Percentiles rank a stretch among this genome's conserved stretches.
phyloP scores from a whole-genome alignment of 2,797 vertebrate genomes.

The Malacoctenus gilli region DNA sequence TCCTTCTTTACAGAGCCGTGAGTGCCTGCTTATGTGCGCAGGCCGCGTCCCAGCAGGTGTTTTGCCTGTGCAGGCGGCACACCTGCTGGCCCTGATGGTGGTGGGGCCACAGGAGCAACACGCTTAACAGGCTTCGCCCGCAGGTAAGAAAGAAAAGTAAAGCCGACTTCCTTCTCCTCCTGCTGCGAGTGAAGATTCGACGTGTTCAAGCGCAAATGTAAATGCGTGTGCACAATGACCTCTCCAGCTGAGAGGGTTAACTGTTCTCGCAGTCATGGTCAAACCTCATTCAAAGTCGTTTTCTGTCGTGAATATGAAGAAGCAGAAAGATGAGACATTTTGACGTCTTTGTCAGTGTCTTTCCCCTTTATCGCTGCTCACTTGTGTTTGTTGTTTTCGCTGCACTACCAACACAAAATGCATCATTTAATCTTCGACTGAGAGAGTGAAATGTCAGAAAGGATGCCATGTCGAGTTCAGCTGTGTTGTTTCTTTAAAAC shows the following conservation, averaged over 20 bases:
- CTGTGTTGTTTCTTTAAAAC: no score
- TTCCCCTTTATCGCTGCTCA: no score
- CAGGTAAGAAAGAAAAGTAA: slow-evolving; percentile 7
- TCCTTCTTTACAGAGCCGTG: slow-evolving; percentile 17
- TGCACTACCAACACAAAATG: no score
- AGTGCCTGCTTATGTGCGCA: background rate
- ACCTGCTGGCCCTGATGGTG: slow-evolving; percentile 35
- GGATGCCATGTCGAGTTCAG: no score
- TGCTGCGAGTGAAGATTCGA: slow-evolving; percentile 4
- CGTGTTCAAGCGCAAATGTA: slow-evolving; percentile 1
- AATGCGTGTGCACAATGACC: slow-evolving; percentile 4
- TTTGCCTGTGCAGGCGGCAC: no score
- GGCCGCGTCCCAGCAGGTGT: slow-evolving; percentile 5
- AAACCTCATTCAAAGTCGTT: background rate
- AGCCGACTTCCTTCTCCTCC: background rate
- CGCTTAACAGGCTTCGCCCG: slow-evolving; percentile 8
- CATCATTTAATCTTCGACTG: no score
- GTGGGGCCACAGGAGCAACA: background rate
- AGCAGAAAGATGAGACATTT: no score
- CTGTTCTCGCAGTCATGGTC: no score
- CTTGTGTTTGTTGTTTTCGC: no score
- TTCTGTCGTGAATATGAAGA: no score
- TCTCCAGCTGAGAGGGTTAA: slow-evolving; percentile 18
- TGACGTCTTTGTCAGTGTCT: no score
- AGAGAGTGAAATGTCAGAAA: no score